Evolutionary conservation across 2,113 vertebrate species (phyloP), one percentile per base, ranked within the genome.

Genomic region (Centropristis striata): DNA sequence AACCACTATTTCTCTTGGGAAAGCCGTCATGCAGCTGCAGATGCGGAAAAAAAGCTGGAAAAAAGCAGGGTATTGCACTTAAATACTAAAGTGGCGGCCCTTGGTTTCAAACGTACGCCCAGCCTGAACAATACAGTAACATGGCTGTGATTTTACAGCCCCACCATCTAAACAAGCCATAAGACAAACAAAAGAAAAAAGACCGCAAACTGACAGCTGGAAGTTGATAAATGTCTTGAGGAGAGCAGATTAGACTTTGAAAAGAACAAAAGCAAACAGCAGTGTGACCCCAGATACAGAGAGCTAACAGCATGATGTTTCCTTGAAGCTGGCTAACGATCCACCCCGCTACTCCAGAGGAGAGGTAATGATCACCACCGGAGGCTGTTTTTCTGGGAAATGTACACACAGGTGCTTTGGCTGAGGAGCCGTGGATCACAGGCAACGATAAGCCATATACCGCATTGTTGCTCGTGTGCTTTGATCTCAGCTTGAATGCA

Each of bases 401-500:
- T 81, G 76, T 76, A 88, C 85, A 88, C 83, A 87, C 87, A 93
- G 88, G 88, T 84, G 85, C 84, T 84, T 36, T 49, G 59, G 77
- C 81, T 80, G 78, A 78, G 83, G 71, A 83, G 80, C 61, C 20
- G 28, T 6, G 75, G 73, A 87, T 90, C 79, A 87, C 83, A 87
- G 44, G 55, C 76, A 86, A 74, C 21, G 50, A 80, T 83, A 59
- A 61, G 66, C 65, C 42, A 68, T 75, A 80, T 71, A 57, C 71
- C 58, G 65, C 60, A 80, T 83, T 75, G 90, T 86, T 88, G 77
- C 75, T 80, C 18, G 2, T 1, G 0, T 4, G 55, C 92, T 93
- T 92, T 94, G 85, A 93, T 94, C 90, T 88, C 86, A 83, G 87
- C 74, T 74, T 78, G 81, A 88, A 85, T 74, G 42, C 37, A 3